Percentiles rank a stretch among this genome's conserved stretches.
These are phyloP conservation scores for Myotis yumanensis DNA, from an alignment of 2,113 vertebrate species.

Conservation along the genomic window DNA sequence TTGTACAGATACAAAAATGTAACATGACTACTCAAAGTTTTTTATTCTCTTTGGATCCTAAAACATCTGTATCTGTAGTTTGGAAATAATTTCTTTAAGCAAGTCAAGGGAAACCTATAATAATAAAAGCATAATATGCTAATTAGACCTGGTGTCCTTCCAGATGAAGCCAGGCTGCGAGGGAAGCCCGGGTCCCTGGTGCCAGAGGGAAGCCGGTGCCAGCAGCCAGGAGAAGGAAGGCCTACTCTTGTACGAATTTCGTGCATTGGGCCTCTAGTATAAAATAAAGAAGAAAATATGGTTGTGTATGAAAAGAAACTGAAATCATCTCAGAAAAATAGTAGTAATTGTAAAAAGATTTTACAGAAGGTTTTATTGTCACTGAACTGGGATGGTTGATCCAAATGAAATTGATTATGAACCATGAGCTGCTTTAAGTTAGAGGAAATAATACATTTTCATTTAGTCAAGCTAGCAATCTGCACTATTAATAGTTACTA, in stretches of 20 bases:
- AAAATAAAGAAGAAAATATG: not conserved
- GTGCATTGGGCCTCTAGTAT: not conserved
- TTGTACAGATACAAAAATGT: not conserved
- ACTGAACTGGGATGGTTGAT: not conserved
- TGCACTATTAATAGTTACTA: not conserved
- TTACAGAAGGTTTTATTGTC: not conserved
- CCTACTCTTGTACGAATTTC: too few relatives aligned
- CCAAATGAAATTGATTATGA: not conserved
- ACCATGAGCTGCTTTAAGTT: not conserved
- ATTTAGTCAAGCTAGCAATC: not conserved
- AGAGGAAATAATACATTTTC: constrained; percentile 17
- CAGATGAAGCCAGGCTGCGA: too few relatives aligned
- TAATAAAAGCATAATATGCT: too few relatives aligned
- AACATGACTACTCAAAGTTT: not conserved
- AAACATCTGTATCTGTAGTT: not conserved
- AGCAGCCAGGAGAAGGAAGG: too few relatives aligned
- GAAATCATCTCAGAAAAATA: not conserved
- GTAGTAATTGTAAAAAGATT: not conserved
- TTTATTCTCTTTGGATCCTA: not conserved
- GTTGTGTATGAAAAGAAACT: not conserved
- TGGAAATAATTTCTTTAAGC: not conserved
- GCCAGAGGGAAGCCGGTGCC: too few relatives aligned
- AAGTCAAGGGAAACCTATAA: not conserved
- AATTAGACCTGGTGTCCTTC: too few relatives aligned
- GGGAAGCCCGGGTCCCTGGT: too few relatives aligned